phyloP scores from a whole-genome alignment of 2,797 vertebrate species.

The Dallia pectoralis region DNA sequence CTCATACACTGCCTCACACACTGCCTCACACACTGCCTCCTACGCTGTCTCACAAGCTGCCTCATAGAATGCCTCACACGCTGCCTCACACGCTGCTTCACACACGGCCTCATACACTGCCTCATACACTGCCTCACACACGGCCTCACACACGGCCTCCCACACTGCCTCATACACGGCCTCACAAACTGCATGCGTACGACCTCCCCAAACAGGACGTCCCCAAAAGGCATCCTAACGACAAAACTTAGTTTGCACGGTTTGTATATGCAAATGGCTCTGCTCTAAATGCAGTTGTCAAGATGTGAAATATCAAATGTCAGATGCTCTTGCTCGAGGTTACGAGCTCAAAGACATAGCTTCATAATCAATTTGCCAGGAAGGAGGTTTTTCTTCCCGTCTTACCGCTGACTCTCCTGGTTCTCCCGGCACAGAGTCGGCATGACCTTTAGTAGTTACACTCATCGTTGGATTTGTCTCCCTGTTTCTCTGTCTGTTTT shows the following conservation, averaged over 20 bases:
- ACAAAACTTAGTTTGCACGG: no score
- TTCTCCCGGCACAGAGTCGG: background rate
- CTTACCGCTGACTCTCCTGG: background rate
- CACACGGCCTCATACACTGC: no score
- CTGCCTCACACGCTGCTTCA: no score
- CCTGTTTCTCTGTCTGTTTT: background rate
- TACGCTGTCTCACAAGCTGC: no score
- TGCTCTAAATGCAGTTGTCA: background rate
- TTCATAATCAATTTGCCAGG: conserved; percentile 3
- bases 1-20: no score
- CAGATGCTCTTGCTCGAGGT: conserved; percentile 45
- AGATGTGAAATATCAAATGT: conserved; percentile 43
- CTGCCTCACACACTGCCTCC: no score
- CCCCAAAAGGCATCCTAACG: no score
- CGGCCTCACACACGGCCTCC: no score
- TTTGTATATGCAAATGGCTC: conserved; percentile 23
- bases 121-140: no score
- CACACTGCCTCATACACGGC: no score
- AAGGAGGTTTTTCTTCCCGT: background rate
- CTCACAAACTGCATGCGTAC: background rate
- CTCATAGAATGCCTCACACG: no score
- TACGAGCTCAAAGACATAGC: background rate
- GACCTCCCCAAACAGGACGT: background rate
- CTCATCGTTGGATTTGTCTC: background rate
- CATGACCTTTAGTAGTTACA: background rate